Conservation (phyloP, 92 coral and sea anemone genomes). For the Palythoa grandis region DNA sequence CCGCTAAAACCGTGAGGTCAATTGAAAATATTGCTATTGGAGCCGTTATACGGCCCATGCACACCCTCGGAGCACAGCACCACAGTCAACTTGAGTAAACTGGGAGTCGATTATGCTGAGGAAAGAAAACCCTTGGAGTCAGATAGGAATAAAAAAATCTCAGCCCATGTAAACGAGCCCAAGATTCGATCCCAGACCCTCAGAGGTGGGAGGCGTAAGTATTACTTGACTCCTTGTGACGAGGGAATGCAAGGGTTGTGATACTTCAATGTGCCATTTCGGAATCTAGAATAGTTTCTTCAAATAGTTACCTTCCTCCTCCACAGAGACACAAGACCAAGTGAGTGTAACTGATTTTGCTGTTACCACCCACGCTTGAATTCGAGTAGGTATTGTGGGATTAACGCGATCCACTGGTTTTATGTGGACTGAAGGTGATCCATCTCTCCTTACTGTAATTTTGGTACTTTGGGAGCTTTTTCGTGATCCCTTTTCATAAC, state of each 20-base stretch:
- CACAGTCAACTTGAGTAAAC: no score
- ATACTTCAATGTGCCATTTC: not conserved
- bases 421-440: conserved; percentile 10
- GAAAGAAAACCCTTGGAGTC: no score
- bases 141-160: no score
- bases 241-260: not conserved
- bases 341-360: conserved; percentile 13
- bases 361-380: conserved; percentile 9
- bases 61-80: no score
- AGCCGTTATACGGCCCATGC: no score
- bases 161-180: no score
- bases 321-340: conserved; percentile 31
- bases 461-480: not conserved
- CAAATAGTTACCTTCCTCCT: conserved; percentile 15
- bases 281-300: not conserved
- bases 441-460: conserved; percentile 1
- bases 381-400: not conserved
- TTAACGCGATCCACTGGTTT: not conserved
- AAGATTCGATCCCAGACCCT: no score
- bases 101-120: no score
- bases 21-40: no score
- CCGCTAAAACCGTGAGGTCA: no score
- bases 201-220: no score
- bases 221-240: not conserved
- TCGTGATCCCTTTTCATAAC: conserved; percentile 13